Evolutionary conservation across 2,888 invertebrate genomes (phyloP), one percentile per base, ranked within the genome.

Genomic region (Caradrina kadenii): DNA sequence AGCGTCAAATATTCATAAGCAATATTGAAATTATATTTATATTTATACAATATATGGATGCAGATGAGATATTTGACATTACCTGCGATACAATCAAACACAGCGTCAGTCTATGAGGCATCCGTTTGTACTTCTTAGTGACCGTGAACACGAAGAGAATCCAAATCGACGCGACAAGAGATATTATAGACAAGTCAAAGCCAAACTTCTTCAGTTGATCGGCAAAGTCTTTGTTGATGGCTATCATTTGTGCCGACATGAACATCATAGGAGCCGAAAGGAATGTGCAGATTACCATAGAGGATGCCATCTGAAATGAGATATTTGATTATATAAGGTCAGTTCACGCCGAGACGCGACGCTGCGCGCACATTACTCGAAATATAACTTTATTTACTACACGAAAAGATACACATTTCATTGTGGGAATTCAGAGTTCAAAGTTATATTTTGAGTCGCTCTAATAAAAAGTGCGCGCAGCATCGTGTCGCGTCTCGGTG

Each of bases 261-360:
- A 99, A 99, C 98, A 99, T 99, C 84, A 99, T 96, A 0, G 99
- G 99, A 0, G 98, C 99, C 17, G 99, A 99, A 26, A 99, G 96
- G 88, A 99, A 98, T 0, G 99, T 99, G 85, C 99, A 98, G 1
- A 98, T 98, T 6, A 99, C 99, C 98, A 99, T 98, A 39, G 98
- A 98, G 64, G 98, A 98, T 0, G 99, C 99, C 92, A 99, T 97
- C 98, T 98, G 90, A 60, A 96, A 89, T 21, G 62, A 49, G 10
- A 35, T 31, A 31, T 31, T 31, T 31, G 0, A 31, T 6, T 31
- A 31, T 4, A 31, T n/a, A n/a, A n/a, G n/a, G n/a, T n/a, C n/a
- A n/a, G n/a, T n/a, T n/a, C n/a, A n/a, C n/a, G n/a, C n/a, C n/a
- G n/a, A n/a, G n/a, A n/a, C n/a, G n/a, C n/a, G n/a, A n/a, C n/a